Evolutionary conservation across 2,888 invertebrate genomes (phyloP).

Genomic region (Branchellion lobata): DNA sequence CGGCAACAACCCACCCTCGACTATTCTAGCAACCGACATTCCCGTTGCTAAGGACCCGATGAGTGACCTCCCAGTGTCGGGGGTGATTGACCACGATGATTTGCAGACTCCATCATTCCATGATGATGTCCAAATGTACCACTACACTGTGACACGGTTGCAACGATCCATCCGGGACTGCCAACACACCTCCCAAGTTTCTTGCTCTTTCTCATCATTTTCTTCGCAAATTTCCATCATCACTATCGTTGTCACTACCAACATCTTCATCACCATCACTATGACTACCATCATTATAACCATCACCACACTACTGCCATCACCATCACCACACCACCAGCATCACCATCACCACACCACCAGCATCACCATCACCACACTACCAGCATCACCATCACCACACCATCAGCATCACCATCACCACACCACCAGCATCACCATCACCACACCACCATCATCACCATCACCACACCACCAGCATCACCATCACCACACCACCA

Average conservation of each 20-base stretch:
- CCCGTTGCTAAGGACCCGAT: conserved; percentile 44
- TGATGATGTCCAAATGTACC: conserved; percentile 52
- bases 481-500: too few species aligned
- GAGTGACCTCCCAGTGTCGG: conserved; percentile 35
- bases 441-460: too few species aligned
- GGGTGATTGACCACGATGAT: conserved; percentile 32
- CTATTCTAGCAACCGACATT: not conserved
- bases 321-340: not conserved
- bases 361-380: too few species aligned
- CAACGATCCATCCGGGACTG: conserved; percentile 49
- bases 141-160: conserved; percentile 50
- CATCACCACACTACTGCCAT: too few species aligned
- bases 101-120: conserved; percentile 51
- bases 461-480: too few species aligned
- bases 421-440: too few species aligned
- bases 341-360: too few species aligned
- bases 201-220: not conserved
- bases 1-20: conserved; percentile 40
- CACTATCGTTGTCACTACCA: not conserved
- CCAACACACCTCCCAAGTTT: conserved; percentile 43
- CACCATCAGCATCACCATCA: too few species aligned
- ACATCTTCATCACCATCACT: not conserved
- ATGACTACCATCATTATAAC: too few species aligned
- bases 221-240: not conserved
- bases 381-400: too few species aligned